Evolutionary conservation across 2,113 vertebrate genomes (phyloP), one percentile per base, ranked within the genome.

Genomic region (Neotragus moschatus): DNA sequence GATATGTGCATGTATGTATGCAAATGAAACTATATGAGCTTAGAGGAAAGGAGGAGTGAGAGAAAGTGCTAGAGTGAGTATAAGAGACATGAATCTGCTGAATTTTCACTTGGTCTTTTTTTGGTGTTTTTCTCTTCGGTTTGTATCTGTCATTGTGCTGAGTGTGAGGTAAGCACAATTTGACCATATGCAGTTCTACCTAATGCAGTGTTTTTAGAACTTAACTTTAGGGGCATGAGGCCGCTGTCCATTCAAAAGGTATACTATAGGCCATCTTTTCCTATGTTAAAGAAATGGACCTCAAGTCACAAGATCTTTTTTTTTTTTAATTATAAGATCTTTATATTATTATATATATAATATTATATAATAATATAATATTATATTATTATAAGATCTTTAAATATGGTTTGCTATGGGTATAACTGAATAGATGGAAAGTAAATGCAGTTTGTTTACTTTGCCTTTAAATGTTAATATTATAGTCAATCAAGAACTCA

Each of bases 391-490:
- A n/a, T 11, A 92, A 79, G 58, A 84, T 63, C 43, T 88, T 49
- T 47, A 75, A 55, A 55, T 63, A 45, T 28, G 45, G 45, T 84
- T 66, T 88, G 89, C 89, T 88, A 36, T 33, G 39, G 15, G 7
- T 84, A 55, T 45, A 79, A 95, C 2, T 43, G 36, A 89, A 86
- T 16, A 90, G 13, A 79, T 9, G 26, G 49, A 89, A 96, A 92
- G 77, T 43, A 82, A 58, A 51, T 81, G 43, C 0, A 86, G 3
- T 85, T 97, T 96, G 26, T 87, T 47, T 86, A 88, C 23, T 90
- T 88, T 88, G 66, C 25, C 92, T 98, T 75, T 91, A 70, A 95
- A 92, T 85, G 28, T 49, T 70, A 82, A 86, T 92, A 58, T 95
- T 33, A 53, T 39, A 96, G 60, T 19, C 70, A 81, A 84, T 80